These are phyloP conservation scores for Bothrops jararaca DNA, from an alignment of 2,113 vertebrate genomes.

Conservation along the genomic window DNA sequence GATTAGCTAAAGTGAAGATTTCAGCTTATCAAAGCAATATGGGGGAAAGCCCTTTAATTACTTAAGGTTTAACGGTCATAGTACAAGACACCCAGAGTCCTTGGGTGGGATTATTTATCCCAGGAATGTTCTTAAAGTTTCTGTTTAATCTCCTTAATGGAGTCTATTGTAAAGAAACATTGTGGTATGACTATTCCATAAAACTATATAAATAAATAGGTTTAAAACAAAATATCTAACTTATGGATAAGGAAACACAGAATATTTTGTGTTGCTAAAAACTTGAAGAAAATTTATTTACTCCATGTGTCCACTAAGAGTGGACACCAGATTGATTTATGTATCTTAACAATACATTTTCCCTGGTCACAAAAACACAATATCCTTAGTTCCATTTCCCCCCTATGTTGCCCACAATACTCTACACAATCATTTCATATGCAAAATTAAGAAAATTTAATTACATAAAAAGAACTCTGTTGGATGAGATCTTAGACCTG, in stretches of 20 bases:
- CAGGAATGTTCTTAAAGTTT: background rate
- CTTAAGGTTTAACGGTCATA: background rate
- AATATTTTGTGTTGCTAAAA: background rate
- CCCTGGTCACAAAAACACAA: background rate
- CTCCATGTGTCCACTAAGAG: background rate
- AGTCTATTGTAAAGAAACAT: background rate
- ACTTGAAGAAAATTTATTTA: background rate
- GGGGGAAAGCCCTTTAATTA: background rate
- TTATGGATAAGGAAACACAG: background rate
- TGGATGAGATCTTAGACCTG: background rate
- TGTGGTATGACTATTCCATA: background rate
- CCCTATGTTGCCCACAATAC: background rate
- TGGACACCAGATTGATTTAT: background rate
- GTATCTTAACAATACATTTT: background rate
- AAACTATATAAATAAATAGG: background rate
- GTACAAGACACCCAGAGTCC: background rate
- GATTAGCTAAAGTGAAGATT: slow-evolving; percentile 6
- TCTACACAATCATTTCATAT: background rate
- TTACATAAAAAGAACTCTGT: background rate
- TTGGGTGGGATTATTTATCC: background rate
- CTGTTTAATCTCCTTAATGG: background rate
- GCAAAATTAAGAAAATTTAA: background rate
- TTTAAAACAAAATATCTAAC: background rate
- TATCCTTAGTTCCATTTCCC: background rate
- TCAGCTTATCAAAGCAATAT: background rate